phyloP scores from a whole-genome alignment of 1,140 invertebrate genomes.

The Centruroides vittatus region DNA sequence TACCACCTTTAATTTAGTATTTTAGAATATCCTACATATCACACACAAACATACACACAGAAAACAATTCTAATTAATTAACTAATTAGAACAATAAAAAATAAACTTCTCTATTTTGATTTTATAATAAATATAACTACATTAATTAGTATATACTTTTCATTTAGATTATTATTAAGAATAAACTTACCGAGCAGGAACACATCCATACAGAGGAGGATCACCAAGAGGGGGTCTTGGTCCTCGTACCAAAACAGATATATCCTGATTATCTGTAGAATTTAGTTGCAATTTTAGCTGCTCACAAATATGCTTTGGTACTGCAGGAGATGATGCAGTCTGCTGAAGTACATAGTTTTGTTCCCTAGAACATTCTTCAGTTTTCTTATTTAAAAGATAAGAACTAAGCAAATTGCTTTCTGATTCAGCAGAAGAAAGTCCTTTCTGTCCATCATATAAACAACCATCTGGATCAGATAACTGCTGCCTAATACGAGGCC shows the following conservation, averaged over 20 bases:
- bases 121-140: too few relatives aligned
- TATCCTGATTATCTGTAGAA: neutral
- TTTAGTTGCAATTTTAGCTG: neutral
- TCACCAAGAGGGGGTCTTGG: slow-evolving; percentile 5
- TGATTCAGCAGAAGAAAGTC: neutral
- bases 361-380: neutral
- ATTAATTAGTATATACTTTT: too few relatives aligned
- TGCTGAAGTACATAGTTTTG: neutral
- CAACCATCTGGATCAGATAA: neutral
- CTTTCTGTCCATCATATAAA: neutral
- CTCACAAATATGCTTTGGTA: neutral
- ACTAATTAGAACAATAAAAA: too few relatives aligned
- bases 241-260: neutral
- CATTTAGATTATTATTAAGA: too few relatives aligned
- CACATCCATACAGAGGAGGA: slow-evolving; percentile 6
- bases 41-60: too few relatives aligned
- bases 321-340: neutral
- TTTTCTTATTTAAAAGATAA: neutral
- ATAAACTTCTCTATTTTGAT: too few relatives aligned
- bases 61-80: too few relatives aligned
- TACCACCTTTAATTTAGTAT: too few relatives aligned
- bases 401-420: neutral
- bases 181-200: slow-evolving; percentile 6
- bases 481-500: neutral
- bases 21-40: too few relatives aligned